Percentiles rank a stretch among this genome's conserved stretches.
Conservation (phyloP, 2,888 invertebrate species). For the Chouioia cunea region DNA sequence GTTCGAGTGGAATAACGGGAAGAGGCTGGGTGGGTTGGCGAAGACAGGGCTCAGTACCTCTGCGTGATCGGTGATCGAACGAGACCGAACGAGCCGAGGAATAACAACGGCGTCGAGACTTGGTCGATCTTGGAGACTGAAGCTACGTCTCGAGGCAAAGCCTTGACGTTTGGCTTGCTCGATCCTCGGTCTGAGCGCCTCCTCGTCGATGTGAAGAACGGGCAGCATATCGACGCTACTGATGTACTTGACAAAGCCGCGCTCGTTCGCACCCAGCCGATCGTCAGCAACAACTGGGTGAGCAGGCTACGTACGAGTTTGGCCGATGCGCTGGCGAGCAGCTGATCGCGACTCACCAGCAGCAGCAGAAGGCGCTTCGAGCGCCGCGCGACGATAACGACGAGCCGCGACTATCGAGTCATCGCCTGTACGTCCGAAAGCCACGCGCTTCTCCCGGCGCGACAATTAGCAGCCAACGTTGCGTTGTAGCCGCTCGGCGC, state of each 20-base stretch:
- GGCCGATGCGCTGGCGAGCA: background rate
- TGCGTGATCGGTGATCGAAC: background rate
- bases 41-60: too few relatives aligned
- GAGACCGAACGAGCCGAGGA: background rate
- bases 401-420: background rate
- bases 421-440: background rate
- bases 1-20: too few relatives aligned
- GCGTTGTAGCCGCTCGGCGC: too few relatives aligned
- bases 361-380: conserved; percentile 33
- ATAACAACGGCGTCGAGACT: background rate
- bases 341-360: conserved; percentile 7
- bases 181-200: conserved; percentile 1
- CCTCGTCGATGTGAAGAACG: conserved; percentile 37
- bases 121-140: background rate
- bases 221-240: background rate
- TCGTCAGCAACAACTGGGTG: conserved; percentile 1
- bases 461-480: too few relatives aligned
- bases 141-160: too few relatives aligned
- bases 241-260: too few relatives aligned
- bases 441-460: background rate
- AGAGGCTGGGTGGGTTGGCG: too few relatives aligned
- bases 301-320: conserved; percentile 1
- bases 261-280: background rate
- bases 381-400: conserved; percentile 31
- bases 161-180: background rate